Base-by-base conservation (phyloP, 2,797 vertebrate species). In the Xenopus petersii region DNA sequence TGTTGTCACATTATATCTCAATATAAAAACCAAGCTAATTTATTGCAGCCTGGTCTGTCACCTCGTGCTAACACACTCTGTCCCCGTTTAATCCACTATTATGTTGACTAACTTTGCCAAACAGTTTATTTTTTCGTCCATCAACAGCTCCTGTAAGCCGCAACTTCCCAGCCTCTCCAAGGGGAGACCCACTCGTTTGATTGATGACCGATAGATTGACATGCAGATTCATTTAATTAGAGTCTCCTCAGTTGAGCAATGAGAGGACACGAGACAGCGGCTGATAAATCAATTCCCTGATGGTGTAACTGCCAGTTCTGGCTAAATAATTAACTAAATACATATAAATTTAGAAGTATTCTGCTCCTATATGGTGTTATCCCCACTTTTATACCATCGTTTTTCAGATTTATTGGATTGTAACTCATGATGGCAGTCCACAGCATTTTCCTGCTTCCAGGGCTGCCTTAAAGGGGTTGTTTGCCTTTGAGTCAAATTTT, bases 161-260 rank as follows among this genome's bases (percentile, higher is more conserved):
- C 86, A 82, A 87, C 88, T 88, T 86, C 83, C 87, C 82, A 58
- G 85, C 86, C 83, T 56, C 12, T 85, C 26, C 88, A 82, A 87
- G 87, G 82, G 87, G 88, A 85, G 82, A 89, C 84, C 89, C 87
- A 75, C 87, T 86, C 85, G 85, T 88, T 86, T 90, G 92, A 94
- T 93, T 93, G 92, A 93, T 92, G 91, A 92, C 90, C 90, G 80
- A 93, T 93, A 93, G 91, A 93, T 90, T 91, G 91, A 92, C 91
- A 91, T 90, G 90, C 87, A 92, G 92, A 94, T 93, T 94, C 91
- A 93, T 94, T 93, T 91, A 93, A 94, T 95, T 94, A 93, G 91
- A 92, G 91, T 91, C 86, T 89, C 89, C 89, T 92, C 91, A 92
- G 91, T 93, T 90, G 87, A 93, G 92, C 90, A 88, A 91, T 89